Conservation (phyloP, 2,113 vertebrate species). For the Psammodynastes pulverulentus region DNA sequence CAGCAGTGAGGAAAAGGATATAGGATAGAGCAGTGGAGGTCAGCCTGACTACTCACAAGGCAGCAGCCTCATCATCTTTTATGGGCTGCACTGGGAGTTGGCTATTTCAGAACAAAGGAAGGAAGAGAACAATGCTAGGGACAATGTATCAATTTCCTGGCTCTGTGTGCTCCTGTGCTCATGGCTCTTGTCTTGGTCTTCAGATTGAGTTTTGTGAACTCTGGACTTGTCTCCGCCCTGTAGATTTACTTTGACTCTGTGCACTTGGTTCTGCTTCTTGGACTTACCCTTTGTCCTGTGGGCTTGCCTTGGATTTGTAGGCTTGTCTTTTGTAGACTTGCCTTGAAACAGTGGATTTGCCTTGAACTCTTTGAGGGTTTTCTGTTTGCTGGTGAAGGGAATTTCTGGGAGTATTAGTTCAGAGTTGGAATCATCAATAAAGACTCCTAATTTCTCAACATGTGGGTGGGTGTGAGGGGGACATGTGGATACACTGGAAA, state of each 20-base stretch:
- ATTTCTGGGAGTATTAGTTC: neutral
- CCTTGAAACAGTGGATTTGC: neutral
- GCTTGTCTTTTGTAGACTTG: neutral
- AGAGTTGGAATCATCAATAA: neutral
- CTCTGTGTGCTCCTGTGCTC: neutral
- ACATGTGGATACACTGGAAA: neutral
- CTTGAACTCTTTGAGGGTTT: neutral
- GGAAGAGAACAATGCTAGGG: neutral
- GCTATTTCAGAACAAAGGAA: neutral
- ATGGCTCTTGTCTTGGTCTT: neutral
- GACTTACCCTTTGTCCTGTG: neutral
- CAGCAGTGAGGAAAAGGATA: neutral
- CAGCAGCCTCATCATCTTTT: neutral
- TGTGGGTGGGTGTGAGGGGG: neutral
- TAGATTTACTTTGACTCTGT: neutral
- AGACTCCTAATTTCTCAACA: neutral
- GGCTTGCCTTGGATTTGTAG: neutral
- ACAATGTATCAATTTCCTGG: neutral
- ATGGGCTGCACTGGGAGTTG: neutral
- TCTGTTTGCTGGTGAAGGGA: neutral
- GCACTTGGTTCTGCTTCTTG: neutral
- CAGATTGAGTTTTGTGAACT: neutral
- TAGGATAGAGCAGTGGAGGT: neutral
- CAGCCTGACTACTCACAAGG: neutral
- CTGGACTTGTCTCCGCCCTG: neutral